These are phyloP conservation scores for Neelides sp. DNA, from an alignment of 1,140 invertebrate species.

Conservation along the genomic window DNA sequence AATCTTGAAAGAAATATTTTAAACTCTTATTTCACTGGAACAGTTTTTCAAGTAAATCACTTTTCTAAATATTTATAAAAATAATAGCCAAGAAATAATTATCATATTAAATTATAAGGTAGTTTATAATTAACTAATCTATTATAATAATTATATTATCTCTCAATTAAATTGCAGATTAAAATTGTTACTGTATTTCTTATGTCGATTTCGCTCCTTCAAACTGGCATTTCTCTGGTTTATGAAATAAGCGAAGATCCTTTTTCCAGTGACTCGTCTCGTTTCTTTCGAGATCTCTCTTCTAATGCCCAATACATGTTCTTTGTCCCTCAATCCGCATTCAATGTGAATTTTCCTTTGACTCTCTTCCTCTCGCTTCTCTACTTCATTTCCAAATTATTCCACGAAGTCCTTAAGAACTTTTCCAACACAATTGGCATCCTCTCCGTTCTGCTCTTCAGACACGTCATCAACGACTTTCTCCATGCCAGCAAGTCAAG, in stretches of 20 bases:
- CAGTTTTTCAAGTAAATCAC: background rate
- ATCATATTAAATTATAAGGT: too few relatives aligned
- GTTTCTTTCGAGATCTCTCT: too few relatives aligned
- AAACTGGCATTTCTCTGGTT: background rate
- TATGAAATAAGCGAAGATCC: too few relatives aligned
- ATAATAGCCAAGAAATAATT: too few relatives aligned
- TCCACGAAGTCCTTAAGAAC: conserved; percentile 1
- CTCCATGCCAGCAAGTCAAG: background rate
- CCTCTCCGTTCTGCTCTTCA: conserved; percentile 1
- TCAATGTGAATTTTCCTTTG: background rate
- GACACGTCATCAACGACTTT: conserved; percentile 3
- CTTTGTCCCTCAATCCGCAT: background rate
- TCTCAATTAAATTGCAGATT: too few relatives aligned
- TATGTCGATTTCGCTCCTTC: background rate
- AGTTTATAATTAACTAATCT: too few relatives aligned
- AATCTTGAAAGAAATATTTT: background rate
- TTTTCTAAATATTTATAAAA: too few relatives aligned
- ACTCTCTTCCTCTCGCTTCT: background rate
- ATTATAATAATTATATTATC: too few relatives aligned
- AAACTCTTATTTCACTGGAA: background rate
- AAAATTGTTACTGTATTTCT: too few relatives aligned
- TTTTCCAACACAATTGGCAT: background rate
- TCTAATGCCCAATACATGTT: conserved; percentile 7
- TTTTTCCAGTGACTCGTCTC: too few relatives aligned
- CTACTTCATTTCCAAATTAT: background rate